These are phyloP conservation scores for Rhabditophanes sp. DNA, from an alignment of 2,888 invertebrate species.

Conservation along the genomic window DNA sequence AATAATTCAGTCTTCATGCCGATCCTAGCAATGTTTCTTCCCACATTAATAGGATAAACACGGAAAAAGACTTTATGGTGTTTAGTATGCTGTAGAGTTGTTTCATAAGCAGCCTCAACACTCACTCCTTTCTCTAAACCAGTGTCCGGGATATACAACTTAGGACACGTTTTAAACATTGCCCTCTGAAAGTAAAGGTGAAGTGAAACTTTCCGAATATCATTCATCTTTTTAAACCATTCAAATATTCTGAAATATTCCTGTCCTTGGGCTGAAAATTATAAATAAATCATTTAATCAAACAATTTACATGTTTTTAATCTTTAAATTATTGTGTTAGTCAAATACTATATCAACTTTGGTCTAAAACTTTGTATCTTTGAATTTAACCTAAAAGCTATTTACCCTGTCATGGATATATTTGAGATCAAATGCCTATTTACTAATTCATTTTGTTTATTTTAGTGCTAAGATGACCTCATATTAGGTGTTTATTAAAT, in stretches of 20 bases:
- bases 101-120: constrained; percentile 2
- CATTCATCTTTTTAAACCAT: constrained; percentile 2
- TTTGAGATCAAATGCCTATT: too few species aligned
- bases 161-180: constrained; percentile 2
- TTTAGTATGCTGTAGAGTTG: not conserved
- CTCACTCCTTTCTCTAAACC: not conserved
- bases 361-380: too few species aligned
- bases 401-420: too few species aligned
- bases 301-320: too few species aligned
- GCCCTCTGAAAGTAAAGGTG: constrained; percentile 6
- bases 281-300: too few species aligned
- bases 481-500: too few species aligned
- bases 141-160: not conserved
- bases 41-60: constrained; percentile 10
- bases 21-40: constrained; percentile 8
- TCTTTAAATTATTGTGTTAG: too few species aligned
- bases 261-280: too few species aligned
- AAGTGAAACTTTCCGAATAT: constrained; percentile 3
- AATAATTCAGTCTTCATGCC: constrained; percentile 9
- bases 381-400: too few species aligned
- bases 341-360: too few species aligned
- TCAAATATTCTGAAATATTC: constrained; percentile 3
- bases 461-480: too few species aligned
- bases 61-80: not conserved
- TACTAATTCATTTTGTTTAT: too few species aligned